Evolutionary conservation across 1,140 invertebrate genomes (phyloP).

Genomic region (Asobara japonica): DNA sequence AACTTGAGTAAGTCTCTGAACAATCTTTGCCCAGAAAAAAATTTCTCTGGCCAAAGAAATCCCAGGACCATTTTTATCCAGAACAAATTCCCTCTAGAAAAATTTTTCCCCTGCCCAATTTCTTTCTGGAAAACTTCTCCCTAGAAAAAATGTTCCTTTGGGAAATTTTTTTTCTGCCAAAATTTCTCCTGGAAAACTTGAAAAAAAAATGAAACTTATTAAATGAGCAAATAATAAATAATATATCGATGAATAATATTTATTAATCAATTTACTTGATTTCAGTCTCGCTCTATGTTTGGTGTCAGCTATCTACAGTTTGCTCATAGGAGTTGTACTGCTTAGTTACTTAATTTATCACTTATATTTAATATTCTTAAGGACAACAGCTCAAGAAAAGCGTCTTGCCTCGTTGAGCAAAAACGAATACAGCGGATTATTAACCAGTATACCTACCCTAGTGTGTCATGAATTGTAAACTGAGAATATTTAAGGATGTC

Average conservation of each 20-base stretch:
- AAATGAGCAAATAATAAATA: slow-evolving; percentile 9
- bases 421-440: slow-evolving; percentile 44
- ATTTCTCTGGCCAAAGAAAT: background rate
- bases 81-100: too few relatives aligned
- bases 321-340: slow-evolving; percentile 57
- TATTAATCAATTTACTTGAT: slow-evolving; percentile 44
- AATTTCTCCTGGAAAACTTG: background rate
- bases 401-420: slow-evolving; percentile 24
- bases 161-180: background rate
- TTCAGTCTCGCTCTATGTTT: slow-evolving; percentile 64
- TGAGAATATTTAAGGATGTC: too few relatives aligned
- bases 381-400: slow-evolving; percentile 58
- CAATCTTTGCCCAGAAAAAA: background rate
- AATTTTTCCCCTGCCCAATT: too few relatives aligned
- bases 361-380: slow-evolving; percentile 56
- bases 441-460: slow-evolving; percentile 1
- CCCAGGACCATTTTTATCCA: background rate
- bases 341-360: slow-evolving; percentile 59
- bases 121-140: too few relatives aligned
- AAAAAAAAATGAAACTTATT: background rate
- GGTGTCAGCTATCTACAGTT: slow-evolving; percentile 62
- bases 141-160: background rate
- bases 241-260: background rate
- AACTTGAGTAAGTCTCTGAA: slow-evolving; percentile 70
- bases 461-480: background rate